Evolutionary conservation across 2,113 vertebrate genomes (phyloP).

Genomic region (Nymphicus hollandicus): DNA sequence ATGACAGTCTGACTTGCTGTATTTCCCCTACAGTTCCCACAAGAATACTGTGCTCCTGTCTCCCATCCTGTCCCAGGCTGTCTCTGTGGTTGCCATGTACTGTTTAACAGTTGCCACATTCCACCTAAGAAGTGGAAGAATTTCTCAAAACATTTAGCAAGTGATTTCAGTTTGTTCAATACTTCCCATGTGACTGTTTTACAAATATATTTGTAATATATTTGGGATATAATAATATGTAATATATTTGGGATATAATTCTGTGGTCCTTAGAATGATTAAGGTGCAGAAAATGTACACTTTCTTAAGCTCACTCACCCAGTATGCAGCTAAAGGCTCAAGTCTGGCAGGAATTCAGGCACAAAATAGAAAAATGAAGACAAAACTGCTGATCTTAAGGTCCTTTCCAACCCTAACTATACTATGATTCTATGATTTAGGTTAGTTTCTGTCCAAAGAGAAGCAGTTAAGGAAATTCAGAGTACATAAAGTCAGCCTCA

Average conservation of each 20-base stretch:
- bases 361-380: not conserved
- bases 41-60: slow-evolving; percentile 28
- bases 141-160: slow-evolving; percentile 18
- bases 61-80: not conserved
- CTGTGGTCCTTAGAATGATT: not conserved
- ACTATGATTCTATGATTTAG: not conserved
- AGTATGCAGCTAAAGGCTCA: not conserved
- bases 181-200: not conserved
- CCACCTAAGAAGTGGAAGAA: slow-evolving; percentile 18
- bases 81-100: slow-evolving; percentile 15
- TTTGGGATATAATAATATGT: too few relatives aligned
- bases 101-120: slow-evolving; percentile 24
- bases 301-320: not conserved
- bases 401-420: too few relatives aligned
- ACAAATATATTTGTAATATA: not conserved
- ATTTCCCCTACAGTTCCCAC: slow-evolving; percentile 2
- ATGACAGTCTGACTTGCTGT: not conserved
- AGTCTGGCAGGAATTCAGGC: not conserved
- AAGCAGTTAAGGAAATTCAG: not conserved
- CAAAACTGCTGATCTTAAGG: not conserved
- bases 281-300: not conserved
- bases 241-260: not conserved
- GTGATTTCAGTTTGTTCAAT: not conserved
- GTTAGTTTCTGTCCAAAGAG: not conserved
- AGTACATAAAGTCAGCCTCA: not conserved